Base-by-base conservation (phyloP, 92 coral and sea anemone genomes). In the Porites divaricata region DNA sequence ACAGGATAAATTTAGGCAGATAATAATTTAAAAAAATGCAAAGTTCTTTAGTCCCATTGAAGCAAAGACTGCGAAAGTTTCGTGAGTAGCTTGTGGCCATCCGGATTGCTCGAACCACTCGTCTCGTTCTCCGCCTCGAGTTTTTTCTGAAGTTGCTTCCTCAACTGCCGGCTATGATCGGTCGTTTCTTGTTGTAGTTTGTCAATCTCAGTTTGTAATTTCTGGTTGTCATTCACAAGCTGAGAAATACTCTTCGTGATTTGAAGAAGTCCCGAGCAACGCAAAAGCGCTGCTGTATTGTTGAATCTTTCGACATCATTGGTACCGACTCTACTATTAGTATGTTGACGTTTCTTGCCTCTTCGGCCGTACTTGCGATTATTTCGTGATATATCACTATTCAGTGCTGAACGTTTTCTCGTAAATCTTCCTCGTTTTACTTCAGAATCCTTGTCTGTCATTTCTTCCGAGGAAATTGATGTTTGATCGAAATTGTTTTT, bases 181-280 rank as follows among this genome's bases (percentile, higher is more conserved):
- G 90, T 63, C 10, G 95, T 91, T 81, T 94, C 92, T 21, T 78
- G 81, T 69, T 92, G 89, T 16, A 96, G 87, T 25, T 75, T 78
- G 70, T 96, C 94, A 26, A 96, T 92, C 51, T 90, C 93, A 26
- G 80, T 85, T 71, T 96, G 98, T 1, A 96, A 70, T 49, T 71
- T 83, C 22, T 90, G 86, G 89, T 92, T 96, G 56, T 92, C 95
- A 58, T 90, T 86, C 8, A 90, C 68, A 24, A 96, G 91, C 71
- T 91, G 94, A 52, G 98, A 94, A 54, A 91, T 96, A 79, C 93
- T 91, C 13, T 86, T 59, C 4, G 98, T 87, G 56, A 92, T 83
- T 67, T 96, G 93, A 56, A 96, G 88, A 61, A 96, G 91, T 10
- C 98, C 98, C 1, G 98, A 94, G 70, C 95, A 94, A 63, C 91